Base-by-base conservation (phyloP, 2,888 invertebrate genomes). In the Heteropelma amictum region DNA sequence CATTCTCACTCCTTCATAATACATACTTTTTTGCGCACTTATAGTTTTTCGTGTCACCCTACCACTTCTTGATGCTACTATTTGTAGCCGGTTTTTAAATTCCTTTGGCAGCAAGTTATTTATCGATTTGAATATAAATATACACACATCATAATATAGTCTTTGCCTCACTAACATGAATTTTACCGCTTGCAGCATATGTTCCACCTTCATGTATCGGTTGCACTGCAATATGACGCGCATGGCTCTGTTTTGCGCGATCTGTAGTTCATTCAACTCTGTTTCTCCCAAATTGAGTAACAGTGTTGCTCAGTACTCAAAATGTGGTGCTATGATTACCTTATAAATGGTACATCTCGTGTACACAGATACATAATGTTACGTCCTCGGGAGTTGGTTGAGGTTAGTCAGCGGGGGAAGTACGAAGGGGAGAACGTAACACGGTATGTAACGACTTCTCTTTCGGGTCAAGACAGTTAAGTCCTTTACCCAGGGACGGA, bases 241-340 rank as follows among this genome's bases (percentile, higher is more conserved):
- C 75, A 74, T 75, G 12, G 72, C 75, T 7, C 77, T 7, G 30
- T 77, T 77, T 23, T 75, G 72, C 30, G 68, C 68, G 8, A 51
- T 51, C 56, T 77, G 75, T 23, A 72, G 14, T 47, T 56, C 56
- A 10, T 28, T 42, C n/a, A 76, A 1, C 40, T 49, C 49, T 6
- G 28, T 49, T 6, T 49, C 49, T 5, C 26, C 14, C 26, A 26
- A 65, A 33, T 10, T n/a, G 14, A 72, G 6, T 40, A 75, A 7
- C 21, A 67, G 6, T 14, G 75, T 67, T 47, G 54, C 75, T 12
- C 71, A 75, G 17, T 71, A 68, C 17, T 72, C 68, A 28, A 76
- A 72, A 10, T 72, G 68, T 0, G 49, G 68, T 14, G 67, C 75
- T 23, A 77, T 72, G 5, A 77, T 75, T 49, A 28, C 1, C 12